Conservation (phyloP, 2,113 vertebrate genomes). For the Deroptyus accipitrinus region DNA sequence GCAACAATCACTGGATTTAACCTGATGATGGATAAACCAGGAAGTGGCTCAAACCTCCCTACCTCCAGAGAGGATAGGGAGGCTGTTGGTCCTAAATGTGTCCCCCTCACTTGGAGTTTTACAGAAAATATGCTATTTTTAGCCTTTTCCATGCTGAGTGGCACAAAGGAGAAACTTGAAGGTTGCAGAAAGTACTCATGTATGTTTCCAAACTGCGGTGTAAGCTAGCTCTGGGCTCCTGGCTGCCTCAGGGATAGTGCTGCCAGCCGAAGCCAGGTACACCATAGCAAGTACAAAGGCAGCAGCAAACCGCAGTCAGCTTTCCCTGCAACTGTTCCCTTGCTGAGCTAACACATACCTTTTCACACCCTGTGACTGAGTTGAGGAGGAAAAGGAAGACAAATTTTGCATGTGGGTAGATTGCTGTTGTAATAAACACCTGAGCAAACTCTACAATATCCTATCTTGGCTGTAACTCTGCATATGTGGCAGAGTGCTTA, state of each 20-base stretch:
- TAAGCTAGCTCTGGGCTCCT: not conserved
- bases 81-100: not conserved
- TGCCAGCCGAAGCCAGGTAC: not conserved
- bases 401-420: not conserved
- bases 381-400: not conserved
- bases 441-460: constrained; percentile 1
- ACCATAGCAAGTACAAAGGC: not conserved
- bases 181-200: not conserved
- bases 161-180: not conserved
- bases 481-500: not conserved
- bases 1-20: not conserved
- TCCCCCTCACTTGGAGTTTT: not conserved
- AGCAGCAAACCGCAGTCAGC: not conserved
- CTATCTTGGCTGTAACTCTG: not conserved
- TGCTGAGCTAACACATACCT: not conserved
- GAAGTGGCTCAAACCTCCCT: not conserved
- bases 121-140: not conserved
- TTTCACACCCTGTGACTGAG: not conserved
- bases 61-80: not conserved
- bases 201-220: not conserved
- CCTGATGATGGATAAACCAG: accelerated
- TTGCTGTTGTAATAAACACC: not conserved
- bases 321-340: not conserved
- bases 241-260: not conserved
- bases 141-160: not conserved